Conservation (phyloP, 1,140 invertebrate species). For the Ostrea edulis region DNA sequence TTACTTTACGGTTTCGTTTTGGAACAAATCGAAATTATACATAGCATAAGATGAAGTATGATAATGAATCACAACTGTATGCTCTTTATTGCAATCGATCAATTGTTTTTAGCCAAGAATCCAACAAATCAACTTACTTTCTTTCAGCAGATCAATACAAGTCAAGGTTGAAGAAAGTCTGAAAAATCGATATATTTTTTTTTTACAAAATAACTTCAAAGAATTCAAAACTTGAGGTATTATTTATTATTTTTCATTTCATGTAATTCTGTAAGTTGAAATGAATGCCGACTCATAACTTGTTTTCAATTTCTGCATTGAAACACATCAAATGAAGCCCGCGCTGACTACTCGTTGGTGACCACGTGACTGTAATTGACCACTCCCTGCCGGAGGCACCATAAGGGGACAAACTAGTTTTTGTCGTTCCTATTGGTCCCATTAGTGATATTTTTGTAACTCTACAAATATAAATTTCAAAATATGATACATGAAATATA, state of each 20-base stretch:
- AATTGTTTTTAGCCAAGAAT: not conserved
- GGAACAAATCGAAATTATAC: too few species aligned
- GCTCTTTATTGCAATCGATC: too few species aligned
- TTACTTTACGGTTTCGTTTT: too few species aligned
- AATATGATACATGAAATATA: not conserved
- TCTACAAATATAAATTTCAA: not conserved
- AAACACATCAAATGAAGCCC: not conserved
- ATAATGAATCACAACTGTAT: too few species aligned
- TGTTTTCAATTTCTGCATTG: not conserved
- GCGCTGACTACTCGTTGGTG: not conserved
- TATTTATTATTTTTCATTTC: not conserved
- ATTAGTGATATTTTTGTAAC: not conserved
- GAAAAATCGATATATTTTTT: not conserved
- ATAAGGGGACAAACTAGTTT: not conserved
- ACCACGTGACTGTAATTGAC: conserved; percentile 21
- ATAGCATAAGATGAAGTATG: too few species aligned
- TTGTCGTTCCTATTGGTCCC: not conserved
- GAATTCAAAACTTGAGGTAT: too few species aligned
- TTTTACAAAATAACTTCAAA: not conserved
- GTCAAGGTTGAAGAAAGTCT: not conserved
- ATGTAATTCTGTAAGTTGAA: too few species aligned
- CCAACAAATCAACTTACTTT: not conserved
- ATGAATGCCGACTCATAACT: not conserved
- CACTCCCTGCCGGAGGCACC: not conserved
- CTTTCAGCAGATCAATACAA: not conserved